Conservation (phyloP, 2,888 invertebrate species). For the Dasypogon diadema region DNA sequence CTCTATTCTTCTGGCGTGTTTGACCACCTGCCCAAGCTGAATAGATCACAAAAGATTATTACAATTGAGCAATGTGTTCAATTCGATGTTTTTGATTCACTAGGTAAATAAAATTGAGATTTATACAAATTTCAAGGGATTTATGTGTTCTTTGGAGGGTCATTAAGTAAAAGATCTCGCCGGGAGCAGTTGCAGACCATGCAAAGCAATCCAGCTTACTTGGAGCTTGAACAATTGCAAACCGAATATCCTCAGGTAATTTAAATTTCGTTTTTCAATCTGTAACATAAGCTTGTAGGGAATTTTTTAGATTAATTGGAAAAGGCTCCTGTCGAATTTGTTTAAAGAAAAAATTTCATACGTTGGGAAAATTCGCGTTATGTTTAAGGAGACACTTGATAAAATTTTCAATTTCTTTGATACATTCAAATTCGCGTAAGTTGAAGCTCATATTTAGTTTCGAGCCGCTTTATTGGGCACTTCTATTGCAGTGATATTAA, state of each 20-base stretch:
- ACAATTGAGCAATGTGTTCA: slow-evolving; percentile 22
- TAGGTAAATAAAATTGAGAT: slow-evolving; percentile 17
- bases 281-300: not conserved
- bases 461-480: no score
- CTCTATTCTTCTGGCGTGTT: slow-evolving; percentile 4
- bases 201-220: slow-evolving; percentile 22
- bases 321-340: slow-evolving; percentile 19
- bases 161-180: slow-evolving; percentile 11
- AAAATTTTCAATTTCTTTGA: slow-evolving; percentile 44
- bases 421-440: slow-evolving; percentile 25
- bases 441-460: no score
- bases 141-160: not conserved
- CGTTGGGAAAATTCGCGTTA: slow-evolving; percentile 27
- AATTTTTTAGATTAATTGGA: slow-evolving; percentile 51
- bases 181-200: not conserved
- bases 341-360: slow-evolving; percentile 28
- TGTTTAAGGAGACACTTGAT: slow-evolving; percentile 50
- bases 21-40: not conserved
- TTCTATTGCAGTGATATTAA: slow-evolving; percentile 42
- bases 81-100: slow-evolving; percentile 26
- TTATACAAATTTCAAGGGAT: no score
- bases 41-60: slow-evolving; percentile 30
- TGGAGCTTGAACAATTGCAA: slow-evolving; percentile 34
- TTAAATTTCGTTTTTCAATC: not conserved
- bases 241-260: slow-evolving; percentile 48